Percentiles rank a stretch among this genome's conserved stretches.
Evolutionary conservation across 1,140 invertebrate genomes (phyloP).

Genomic region (Drosophila murphyi): DNA sequence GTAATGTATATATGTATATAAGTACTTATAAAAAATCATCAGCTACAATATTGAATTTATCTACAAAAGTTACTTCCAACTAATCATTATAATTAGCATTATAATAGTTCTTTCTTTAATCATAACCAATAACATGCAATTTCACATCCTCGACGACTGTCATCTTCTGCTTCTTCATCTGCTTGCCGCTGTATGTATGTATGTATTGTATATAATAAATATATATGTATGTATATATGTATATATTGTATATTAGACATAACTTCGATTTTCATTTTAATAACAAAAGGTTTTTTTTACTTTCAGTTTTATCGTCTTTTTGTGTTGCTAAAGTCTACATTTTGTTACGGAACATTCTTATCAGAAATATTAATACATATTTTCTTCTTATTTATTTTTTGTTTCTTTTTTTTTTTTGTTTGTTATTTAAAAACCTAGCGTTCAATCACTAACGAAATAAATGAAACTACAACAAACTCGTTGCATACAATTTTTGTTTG

Average conservation of each 20-base stretch:
- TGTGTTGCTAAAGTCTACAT: conserved; percentile 80
- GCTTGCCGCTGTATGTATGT: not conserved
- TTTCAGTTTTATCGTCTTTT: conserved; percentile 82
- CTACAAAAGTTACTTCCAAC: conserved; percentile 74
- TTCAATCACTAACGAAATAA: conserved; percentile 44
- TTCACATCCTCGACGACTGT: not conserved
- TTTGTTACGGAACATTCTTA: conserved; percentile 82
- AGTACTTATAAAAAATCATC: conserved; percentile 73
- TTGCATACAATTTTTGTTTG: conserved; percentile 51
- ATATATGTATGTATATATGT: conserved; percentile 54
- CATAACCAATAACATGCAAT: conserved; percentile 31
- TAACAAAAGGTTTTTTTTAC: conserved; percentile 66
- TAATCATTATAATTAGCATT: conserved; percentile 48
- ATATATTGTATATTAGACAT: conserved; percentile 71
- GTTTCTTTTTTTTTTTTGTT: conserved; percentile 3
- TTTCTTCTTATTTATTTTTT: conserved; percentile 12
- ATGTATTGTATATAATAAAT: conserved; percentile 67
- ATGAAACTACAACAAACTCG: conserved; percentile 61
- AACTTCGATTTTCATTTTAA: conserved; percentile 58
- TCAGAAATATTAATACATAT: conserved; percentile 60
- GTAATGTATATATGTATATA: conserved; percentile 54
- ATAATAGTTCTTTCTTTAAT: conserved; percentile 9
- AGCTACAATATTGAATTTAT: conserved; percentile 76
- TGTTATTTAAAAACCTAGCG: conserved; percentile 33
- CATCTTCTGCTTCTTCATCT: not conserved